Percentiles rank a stretch among this genome's conserved stretches.
Conservation (phyloP, 2,113 vertebrate species). For the Pipra filicauda region DNA sequence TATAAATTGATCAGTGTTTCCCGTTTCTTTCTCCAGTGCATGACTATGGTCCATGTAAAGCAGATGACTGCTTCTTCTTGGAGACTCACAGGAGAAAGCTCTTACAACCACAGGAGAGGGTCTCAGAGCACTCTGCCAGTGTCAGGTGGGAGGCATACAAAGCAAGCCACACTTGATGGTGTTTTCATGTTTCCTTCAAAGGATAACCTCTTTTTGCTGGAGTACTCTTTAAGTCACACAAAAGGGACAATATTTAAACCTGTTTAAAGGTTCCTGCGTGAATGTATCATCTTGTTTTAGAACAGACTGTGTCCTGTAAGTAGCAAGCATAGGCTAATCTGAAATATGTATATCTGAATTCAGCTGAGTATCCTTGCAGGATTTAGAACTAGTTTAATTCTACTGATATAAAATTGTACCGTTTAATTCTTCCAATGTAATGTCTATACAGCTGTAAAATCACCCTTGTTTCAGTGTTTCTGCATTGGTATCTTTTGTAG, state of each 20-base stretch:
- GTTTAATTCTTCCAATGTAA: neutral
- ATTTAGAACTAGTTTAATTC: neutral
- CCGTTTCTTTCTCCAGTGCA: neutral
- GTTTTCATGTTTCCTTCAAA: neutral
- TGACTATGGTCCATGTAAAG: neutral
- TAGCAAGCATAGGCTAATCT: neutral
- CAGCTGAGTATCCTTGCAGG: neutral
- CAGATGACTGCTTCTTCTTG: neutral
- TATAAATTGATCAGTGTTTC: accelerated
- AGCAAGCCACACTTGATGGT: neutral
- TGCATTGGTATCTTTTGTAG: accelerated
- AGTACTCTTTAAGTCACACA: neutral
- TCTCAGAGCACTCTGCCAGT: neutral
- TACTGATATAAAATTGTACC: neutral
- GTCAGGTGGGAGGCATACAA: neutral
- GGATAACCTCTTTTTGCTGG: neutral
- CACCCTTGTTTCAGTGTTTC: neutral
- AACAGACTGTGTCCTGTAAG: neutral
- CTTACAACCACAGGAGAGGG: neutral
- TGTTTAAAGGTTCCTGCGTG: neutral
- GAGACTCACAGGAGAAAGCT: neutral
- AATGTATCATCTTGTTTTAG: neutral
- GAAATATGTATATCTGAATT: neutral
- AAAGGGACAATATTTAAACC: neutral
- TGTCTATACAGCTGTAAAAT: neutral